Base-by-base conservation (phyloP, 2,113 vertebrate genomes). In the Shinisaurus crocodilurus region DNA sequence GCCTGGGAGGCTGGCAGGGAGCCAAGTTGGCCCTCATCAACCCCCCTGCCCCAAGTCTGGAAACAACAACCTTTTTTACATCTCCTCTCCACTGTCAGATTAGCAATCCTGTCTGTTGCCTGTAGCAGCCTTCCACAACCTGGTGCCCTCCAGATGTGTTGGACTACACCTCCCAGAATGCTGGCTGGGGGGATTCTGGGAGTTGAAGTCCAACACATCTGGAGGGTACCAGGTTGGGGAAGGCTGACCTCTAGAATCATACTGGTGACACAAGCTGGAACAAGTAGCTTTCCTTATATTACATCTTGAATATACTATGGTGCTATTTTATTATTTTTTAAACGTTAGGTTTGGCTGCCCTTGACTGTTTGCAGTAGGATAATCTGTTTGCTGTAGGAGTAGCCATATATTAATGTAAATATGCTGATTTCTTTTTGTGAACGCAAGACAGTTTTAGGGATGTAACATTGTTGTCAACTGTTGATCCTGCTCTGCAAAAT, bases 371-470 rank as follows among this genome's bases (percentile, higher is more conserved):
- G 86, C 81, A 65, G 86, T 82, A 40, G 72, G 77, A 57, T 40
- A 37, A 40, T 40, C 67, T 0, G 43, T 70, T 82, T 10, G 77
- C 89, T 40, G 12, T 79, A 76, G 70, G 83, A 37, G 82, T 43
- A 45, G 0, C 1, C 27, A 48, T 45, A 60, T 70, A 70, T 6
- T 9, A 32, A 25, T 83, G 93, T 29, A 82, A 89, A 75, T 0
- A 32, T 60, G 85, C 29, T 54, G 3, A 10, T 45, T 10, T 63
- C 69, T 43, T 79, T 82, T 79, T 37, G 23, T 65, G 72, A 86
- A 69, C 54, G 83, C 40, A 86, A 75, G 80, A 34, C 32, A 86
- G 63, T 87, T 91, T 54, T 90, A 90, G 89, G 37, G 37, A 85
- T 6, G 74, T 65, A 54, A 25, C 1, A 2, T 27, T 6, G 15